Evolutionary conservation across 2,888 invertebrate genomes (phyloP), one percentile per base, ranked within the genome.

Genomic region (Tigriopus californicus): DNA sequence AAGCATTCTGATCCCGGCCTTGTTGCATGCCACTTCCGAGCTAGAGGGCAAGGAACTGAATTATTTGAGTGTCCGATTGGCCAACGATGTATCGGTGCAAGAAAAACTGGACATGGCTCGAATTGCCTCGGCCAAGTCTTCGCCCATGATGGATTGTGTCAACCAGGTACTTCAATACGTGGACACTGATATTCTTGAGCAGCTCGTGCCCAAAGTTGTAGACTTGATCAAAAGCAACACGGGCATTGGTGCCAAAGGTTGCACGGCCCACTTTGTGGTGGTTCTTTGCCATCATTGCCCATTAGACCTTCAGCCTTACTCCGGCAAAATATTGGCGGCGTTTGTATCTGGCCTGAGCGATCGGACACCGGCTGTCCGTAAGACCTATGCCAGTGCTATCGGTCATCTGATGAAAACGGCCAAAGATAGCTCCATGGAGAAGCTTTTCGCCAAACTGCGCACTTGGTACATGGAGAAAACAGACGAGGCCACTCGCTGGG

Each of bases 71-170:
- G 83, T 83, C 0, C 77, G 80, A 47, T 73, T 83, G 52, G 80
- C 79, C 5, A 79, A 79, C 0, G 81, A 83, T 64, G 76, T 78
- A 57, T 80, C 81, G 51, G 77, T 81, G 0, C 79, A 87, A 65
- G 87, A 87, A 67, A 73, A 77, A 24, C 76, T 89, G 0, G 91
- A 92, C 69, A 81, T 79, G 63, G 78, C 83, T 61, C 75, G 91
- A 60, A 85, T 88, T 8, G 82, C 80, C 59, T 82, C 83, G 1
- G 86, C 88, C 0, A 82, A 83, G 66, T 81, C 81, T 1, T 87
- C 91, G 69, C 85, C 88, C 62, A 87, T 90, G 61, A 87, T 86
- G 63, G 88, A 90, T 67, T 86, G 88, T 2, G 81, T 89, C 42
- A 80, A 83, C 48, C 83, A 85, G 73, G 85, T 83, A 65, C 74